phyloP scores from a whole-genome alignment of 2,888 invertebrate species.

The Tetramorium bicarinatum region DNA sequence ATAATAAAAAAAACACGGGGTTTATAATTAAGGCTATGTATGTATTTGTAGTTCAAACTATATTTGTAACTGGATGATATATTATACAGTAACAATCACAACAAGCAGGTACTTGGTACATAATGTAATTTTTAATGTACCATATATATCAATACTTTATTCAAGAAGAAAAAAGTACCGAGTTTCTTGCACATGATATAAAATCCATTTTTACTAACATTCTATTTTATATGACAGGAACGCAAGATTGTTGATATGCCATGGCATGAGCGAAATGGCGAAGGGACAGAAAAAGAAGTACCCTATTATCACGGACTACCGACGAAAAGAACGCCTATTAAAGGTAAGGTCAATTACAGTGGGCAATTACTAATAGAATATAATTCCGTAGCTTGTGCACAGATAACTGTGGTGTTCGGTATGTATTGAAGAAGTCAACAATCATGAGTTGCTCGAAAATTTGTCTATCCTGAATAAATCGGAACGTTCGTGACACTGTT shows the following conservation, averaged over 20 bases:
- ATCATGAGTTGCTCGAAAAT: conserved; percentile 74
- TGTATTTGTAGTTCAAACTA: conserved; percentile 68
- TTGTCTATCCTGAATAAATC: conserved; percentile 58
- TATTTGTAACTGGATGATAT: conserved; percentile 74
- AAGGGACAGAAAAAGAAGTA: conserved; percentile 89
- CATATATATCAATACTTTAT: conserved; percentile 61
- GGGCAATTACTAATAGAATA: conserved; percentile 82
- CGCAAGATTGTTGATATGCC: conserved; percentile 91
- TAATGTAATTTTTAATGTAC: conserved; percentile 65
- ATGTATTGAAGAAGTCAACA: conserved; percentile 85
- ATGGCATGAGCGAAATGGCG: conserved; percentile 90
- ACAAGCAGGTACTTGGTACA: conserved; percentile 75
- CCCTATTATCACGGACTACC: conserved; percentile 91
- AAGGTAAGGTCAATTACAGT: conserved; percentile 88
- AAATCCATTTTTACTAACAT: conserved; percentile 52
- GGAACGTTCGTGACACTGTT: neutral
- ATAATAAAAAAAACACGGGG: conserved; percentile 64
- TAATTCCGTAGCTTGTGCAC: conserved; percentile 86
- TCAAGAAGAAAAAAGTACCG: conserved; percentile 53
- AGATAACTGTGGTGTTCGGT: conserved; percentile 83
- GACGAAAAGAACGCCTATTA: conserved; percentile 93
- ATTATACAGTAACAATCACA: conserved; percentile 69
- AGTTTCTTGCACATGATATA: conserved; percentile 53
- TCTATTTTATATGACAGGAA: conserved; percentile 85
- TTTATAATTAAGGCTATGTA: conserved; percentile 65